phyloP scores from a whole-genome alignment of 1,140 invertebrate species.

The Maconellicoccus hirsutus region DNA sequence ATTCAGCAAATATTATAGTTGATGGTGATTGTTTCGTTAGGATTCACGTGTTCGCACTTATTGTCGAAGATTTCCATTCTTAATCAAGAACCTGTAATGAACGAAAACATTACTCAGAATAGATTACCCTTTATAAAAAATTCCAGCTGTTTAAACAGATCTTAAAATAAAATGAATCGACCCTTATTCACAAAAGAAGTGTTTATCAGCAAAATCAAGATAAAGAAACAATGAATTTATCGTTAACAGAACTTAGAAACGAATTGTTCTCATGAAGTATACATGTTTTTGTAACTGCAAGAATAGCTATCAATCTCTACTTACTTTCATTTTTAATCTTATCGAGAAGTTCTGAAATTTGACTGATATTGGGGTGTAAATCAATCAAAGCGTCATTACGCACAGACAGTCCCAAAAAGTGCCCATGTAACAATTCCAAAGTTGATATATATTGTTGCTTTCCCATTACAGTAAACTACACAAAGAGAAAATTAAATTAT shows the following conservation, averaged over 20 bases:
- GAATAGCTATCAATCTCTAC: background rate
- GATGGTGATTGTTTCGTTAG: slow-evolving; percentile 3
- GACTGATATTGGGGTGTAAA: slow-evolving; percentile 23
- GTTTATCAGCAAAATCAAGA: too few species aligned
- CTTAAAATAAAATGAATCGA: too few species aligned
- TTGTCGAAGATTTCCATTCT: background rate
- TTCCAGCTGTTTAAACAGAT: too few species aligned
- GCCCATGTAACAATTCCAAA: slow-evolving; percentile 25
- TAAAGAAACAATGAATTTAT: too few species aligned
- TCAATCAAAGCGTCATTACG: slow-evolving; percentile 23
- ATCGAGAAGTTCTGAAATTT: slow-evolving; percentile 19
- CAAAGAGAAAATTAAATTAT: background rate
- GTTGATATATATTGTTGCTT: slow-evolving; percentile 24
- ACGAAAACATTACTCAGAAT: too few species aligned
- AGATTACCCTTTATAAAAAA: too few species aligned
- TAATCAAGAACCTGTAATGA: slow-evolving; percentile 8
- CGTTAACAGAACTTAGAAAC: too few species aligned
- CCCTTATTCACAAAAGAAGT: too few species aligned
- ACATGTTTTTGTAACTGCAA: too few species aligned
- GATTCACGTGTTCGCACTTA: background rate
- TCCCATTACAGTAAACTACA: slow-evolving; percentile 18
- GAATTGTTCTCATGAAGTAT: too few species aligned
- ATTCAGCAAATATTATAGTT: background rate
- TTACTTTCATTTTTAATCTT: slow-evolving; percentile 24
- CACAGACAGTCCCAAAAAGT: slow-evolving; percentile 24